Base-by-base conservation (phyloP, 2,113 vertebrate species). In the Anolis sagrei region DNA sequence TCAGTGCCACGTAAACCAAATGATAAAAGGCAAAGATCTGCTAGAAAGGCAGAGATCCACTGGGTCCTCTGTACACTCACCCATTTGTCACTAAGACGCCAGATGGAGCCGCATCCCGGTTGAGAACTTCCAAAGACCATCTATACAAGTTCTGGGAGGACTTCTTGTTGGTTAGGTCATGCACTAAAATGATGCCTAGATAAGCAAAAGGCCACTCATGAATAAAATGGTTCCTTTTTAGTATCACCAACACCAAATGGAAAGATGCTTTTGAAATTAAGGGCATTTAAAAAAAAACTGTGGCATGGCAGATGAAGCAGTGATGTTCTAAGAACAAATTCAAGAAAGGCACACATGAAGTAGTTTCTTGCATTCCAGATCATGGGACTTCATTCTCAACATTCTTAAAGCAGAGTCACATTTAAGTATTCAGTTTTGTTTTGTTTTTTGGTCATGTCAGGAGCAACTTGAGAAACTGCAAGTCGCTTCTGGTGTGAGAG, bases 131-230 rank as follows among this genome's bases (percentile, higher is more conserved):
- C 66, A 98, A 89, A 74, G 97, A 98, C 98, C 99, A 99, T 39
- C 98, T 97, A 93, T 98, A 98, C 81, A 99, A 96, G 94, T 99
- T 99, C 95, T 99, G 99, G 13, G 98, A 99, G 54, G 99, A 99
- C 90, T 99, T 99, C 93, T 99, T 99, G 94, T 99, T 99, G 83
- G 99, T 99, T 95, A 99, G 95, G 93, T 99, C 98, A 36, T 99
- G 99, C 2, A 99, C 98, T 95, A 99, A 96, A 95, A 99, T 97
- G 92, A 99, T 99, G 54, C 99, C 99, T 99, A 92, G 58, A 89
- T 49, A 91, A 84, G 82, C 83, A 87, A 86, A 44, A 85, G 87
- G 76, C 62, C 88, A 76, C 23, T 73, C 80, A 72, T 94, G 85
- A 86, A 88, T 75, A 77, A 91, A 72, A 80, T 0, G 1, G 3